Base-by-base conservation (phyloP, 2,888 invertebrate species). In the Trachelus iudaicus region DNA sequence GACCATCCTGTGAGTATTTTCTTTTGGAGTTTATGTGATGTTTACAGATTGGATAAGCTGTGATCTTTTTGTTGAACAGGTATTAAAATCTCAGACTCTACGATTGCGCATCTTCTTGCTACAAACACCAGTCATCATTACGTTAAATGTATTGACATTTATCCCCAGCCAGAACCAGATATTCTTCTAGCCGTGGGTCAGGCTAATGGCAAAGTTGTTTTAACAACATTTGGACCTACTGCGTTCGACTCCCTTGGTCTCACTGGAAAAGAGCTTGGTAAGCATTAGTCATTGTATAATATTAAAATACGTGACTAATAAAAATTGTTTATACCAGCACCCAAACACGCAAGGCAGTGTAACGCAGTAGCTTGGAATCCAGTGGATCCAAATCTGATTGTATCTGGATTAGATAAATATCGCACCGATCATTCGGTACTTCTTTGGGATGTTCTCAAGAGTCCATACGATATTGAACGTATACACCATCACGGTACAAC, bases 341-440 rank as follows among this genome's bases (percentile, higher is more conserved):
- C 98, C 0, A 95, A 96, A 77, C 96, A 97, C 90, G 94, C 96
- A 15, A 93, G 98, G 12, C 95, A 96, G 82, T 98, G 98, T 89
- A 96, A 97, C 86, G 95, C 96, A 0, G 94, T 99, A 23, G 94
- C 96, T 40, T 98, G 98, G 98, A 98, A 97, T 91, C 96, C 95
- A 40, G 92, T 94, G 15, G 97, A 98, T 85, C 94, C 94, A 34
- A 96, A 97, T 90, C 93, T 98, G 85, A 92, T 98, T 79, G 97
- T 97, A 0, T 96, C 96, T 77, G 98, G 97, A 0, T 93, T 98
- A 86, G 98, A 98, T 87, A 97, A 97, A 89, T 96, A 97, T 89
- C 94, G 98, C 81, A 96, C 96, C 69, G 98, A 98, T 91, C 95
- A 96, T 90, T 97, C 97, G 79, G 95, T 98, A 69, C 93, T 97